phyloP scores from a whole-genome alignment of 1,140 invertebrate genomes.

The Manduca sexta region DNA sequence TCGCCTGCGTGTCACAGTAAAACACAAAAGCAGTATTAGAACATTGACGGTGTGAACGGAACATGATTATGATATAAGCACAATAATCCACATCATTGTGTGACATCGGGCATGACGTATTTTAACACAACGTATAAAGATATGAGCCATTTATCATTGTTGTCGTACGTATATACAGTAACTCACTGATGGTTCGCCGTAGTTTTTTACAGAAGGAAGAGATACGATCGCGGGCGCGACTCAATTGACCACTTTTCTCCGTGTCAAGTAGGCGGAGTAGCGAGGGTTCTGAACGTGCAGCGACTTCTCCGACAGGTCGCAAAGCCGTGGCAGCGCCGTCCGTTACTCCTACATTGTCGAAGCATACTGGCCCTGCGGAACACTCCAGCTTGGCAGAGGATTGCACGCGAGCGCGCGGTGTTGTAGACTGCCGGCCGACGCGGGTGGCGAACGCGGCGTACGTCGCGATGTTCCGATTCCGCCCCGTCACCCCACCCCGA shows the following conservation, averaged over 20 bases:
- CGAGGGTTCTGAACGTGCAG: slow-evolving; percentile 55
- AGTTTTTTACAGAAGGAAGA: slow-evolving; percentile 67
- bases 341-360: slow-evolving; percentile 52
- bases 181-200: slow-evolving; percentile 67
- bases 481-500: slow-evolving; percentile 32
- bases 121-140: not conserved
- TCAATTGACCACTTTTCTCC: slow-evolving; percentile 58
- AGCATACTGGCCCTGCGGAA: slow-evolving; percentile 59
- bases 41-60: slow-evolving; percentile 46
- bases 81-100: not conserved
- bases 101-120: not conserved
- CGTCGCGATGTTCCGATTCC: not conserved
- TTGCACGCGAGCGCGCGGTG: slow-evolving; percentile 60
- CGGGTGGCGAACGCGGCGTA: no score
- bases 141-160: not conserved
- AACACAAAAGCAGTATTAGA: slow-evolving; percentile 71
- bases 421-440: slow-evolving; percentile 48
- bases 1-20: slow-evolving; percentile 60
- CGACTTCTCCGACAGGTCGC: slow-evolving; percentile 50
- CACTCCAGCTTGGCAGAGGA: slow-evolving; percentile 62
- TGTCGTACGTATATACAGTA: slow-evolving; percentile 5
- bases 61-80: slow-evolving; percentile 1
- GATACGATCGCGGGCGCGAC: slow-evolving; percentile 57
- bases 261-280: slow-evolving; percentile 54
- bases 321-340: slow-evolving; percentile 37